Base-by-base conservation (phyloP, 2,113 vertebrate species). In the Pteropus alecto region DNA sequence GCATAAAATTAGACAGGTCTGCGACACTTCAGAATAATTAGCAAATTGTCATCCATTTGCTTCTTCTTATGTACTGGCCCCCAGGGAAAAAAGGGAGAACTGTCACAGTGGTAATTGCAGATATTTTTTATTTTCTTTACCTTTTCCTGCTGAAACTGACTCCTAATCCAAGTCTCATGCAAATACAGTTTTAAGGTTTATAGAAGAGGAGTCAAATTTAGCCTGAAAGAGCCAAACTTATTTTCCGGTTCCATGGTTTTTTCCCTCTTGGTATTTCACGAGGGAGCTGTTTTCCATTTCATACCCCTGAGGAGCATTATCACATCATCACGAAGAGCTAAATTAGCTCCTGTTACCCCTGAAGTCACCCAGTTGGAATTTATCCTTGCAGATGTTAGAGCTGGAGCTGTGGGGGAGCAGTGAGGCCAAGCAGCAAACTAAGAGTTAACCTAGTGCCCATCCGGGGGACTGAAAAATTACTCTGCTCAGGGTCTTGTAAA, bases 21-120 rank as follows among this genome's bases (percentile, higher is more conserved):
- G 86, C 70, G 84, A 88, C 63, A 83, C 77, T 97, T 97, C 48
- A 82, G 89, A 94, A 84, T 73, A 92, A 93, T 98, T 96, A 98
- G 63, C 78, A 89, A 95, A 94, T 93, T 94, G 82, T 84, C 77
- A 74, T 79, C 85, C 15, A 4, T 93, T 95, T 93, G 79, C 71
- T 81, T 65, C 74, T 74, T 89, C 46, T 95, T 48, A 24, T 48
- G 51, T 63, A 1, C 35, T 24, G 61, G 24, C 13, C 93, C 74
- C 56, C 12, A 24, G 56, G 85, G 73, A 85, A 76, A 1, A 84
- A 85, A 76, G 1, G 38, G 46, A 82, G 26, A 22, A 6, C n/a
- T 74, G 71, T 87, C 92, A 86, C 73, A 4, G 18, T 38, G 48
- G 65, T 60, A 21, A 96, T 63, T 54, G 9, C 8, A 13, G 28